Base-by-base conservation (phyloP, 2,797 vertebrate genomes). In the Cirrhinus molitorella region DNA sequence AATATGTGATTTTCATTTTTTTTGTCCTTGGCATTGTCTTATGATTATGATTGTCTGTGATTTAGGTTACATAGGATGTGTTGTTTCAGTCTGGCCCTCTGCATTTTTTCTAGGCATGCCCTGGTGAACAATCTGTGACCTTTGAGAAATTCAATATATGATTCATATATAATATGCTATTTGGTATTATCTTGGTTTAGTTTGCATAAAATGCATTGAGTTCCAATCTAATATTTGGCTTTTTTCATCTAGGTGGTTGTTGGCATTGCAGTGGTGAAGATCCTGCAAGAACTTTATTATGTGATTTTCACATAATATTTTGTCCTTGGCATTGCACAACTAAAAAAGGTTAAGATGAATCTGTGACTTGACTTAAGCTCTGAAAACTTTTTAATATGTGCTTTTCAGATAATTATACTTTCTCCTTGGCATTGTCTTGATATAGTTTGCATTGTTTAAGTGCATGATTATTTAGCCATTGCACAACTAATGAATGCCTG, bases 241-340 rank as follows among this genome's bases (percentile, higher is more conserved):
- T 43, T n/a, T 40, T 43, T 43, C 40, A 43, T 40, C 37, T 43
- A 43, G 40, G 40, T 43, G 40, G 0, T 2, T 43, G 40, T 43
- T 43, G 40, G 40, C 40, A 43, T 43, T 43, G 95, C 40, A 43
- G 40, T 43, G 40, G 40, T 95, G 95, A 96, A 96, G 61, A 68
- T 83, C 74, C 40, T 57, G 73, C 66, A 14, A 40, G 6, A n/a
- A 43, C 40, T 43, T 43, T 43, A 40, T 1, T 40, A 7, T 14
- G 66, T 68, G n/a, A 70, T 68, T 68, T 40, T 14, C 6, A 1
- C 14, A 21, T 8, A 43, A 43, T 43, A 43, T 43, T 23, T 13
- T 14, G 1, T 16, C 66, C 21, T 40, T 43, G 11, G 65, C 65
- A n/a, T 72, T 28, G 40, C 45, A 31, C 16, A 14, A 21, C 23